These are phyloP conservation scores for Dryococelus australis DNA, from an alignment of 2,888 invertebrate genomes.

Conservation along the genomic window DNA sequence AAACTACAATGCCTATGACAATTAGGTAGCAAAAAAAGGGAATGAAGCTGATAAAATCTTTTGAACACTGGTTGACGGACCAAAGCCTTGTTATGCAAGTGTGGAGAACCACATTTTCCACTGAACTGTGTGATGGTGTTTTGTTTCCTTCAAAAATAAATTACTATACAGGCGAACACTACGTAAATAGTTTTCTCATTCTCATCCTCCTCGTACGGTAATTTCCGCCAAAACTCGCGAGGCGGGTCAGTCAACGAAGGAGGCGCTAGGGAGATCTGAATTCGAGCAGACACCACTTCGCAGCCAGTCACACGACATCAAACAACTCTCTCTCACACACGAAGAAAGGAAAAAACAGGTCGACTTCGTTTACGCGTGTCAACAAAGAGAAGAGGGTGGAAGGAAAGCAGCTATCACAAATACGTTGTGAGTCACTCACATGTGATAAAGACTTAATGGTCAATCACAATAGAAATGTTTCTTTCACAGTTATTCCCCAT, in stretches of 20 bases:
- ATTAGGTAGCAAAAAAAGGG: not conserved
- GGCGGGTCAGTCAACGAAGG: conserved; percentile 25
- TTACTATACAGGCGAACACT: conserved; percentile 45
- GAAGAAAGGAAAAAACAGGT: conserved; percentile 39
- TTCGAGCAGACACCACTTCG: conserved; percentile 16
- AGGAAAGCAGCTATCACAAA: not conserved
- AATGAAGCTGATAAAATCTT: not conserved
- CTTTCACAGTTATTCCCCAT: not conserved
- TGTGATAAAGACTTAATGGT: not conserved
- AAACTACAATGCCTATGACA: conserved; percentile 5
- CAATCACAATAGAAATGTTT: conserved; percentile 36
- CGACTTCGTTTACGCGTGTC: not conserved
- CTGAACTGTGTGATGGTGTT: conserved; percentile 37
- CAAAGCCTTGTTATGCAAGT: not conserved
- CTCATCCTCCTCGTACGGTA: conserved; percentile 31
- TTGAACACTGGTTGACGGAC: conserved; percentile 5
- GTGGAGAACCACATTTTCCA: conserved; percentile 39
- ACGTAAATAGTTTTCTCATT: conserved; percentile 21
- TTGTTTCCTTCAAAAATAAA: conserved; percentile 43
- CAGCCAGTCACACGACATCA: conserved; percentile 40
- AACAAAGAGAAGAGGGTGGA: not conserved
- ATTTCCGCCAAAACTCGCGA: conserved; percentile 22
- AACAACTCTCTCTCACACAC: conserved; percentile 43
- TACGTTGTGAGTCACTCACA: not conserved
- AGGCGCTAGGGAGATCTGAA: conserved; percentile 17